Conservation (phyloP, 2,797 vertebrate genomes). For the Acipenser transmontanus region DNA sequence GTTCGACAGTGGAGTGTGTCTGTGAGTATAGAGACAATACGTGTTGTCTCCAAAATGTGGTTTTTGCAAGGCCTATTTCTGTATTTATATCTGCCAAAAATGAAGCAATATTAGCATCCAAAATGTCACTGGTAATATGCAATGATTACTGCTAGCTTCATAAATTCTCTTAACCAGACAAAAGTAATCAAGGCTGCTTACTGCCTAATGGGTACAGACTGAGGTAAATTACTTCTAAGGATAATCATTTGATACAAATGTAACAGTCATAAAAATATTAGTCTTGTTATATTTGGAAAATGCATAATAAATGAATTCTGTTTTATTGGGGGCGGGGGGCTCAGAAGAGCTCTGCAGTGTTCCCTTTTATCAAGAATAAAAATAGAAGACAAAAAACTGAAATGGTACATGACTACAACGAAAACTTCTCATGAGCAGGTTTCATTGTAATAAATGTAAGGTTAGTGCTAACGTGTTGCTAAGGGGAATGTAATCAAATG, state of each 20-base stretch:
- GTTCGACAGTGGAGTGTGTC: not conserved
- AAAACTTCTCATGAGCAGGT: slow-evolving; percentile 30
- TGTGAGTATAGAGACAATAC: not conserved
- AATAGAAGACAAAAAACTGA: not conserved
- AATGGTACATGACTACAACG: not conserved
- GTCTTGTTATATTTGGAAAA: slow-evolving; percentile 27
- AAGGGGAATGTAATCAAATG: slow-evolving; percentile 45
- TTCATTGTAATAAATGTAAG: slow-evolving; percentile 55
- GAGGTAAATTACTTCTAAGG: not conserved
- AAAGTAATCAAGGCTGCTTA: not conserved
- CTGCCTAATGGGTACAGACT: not conserved
- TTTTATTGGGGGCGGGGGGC: not conserved
- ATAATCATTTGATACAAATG: slow-evolving; percentile 10
- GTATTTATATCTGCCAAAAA: no score
- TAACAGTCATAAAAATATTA: slow-evolving; percentile 17
- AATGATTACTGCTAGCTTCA: no score
- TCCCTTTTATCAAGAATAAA: slow-evolving; percentile 46
- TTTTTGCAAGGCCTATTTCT: no score
- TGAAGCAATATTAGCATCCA: no score
- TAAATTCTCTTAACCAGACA: no score
- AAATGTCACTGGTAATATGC: no score
- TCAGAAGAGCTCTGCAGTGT: slow-evolving; percentile 57
- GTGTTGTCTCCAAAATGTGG: no score
- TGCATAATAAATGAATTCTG: slow-evolving; percentile 26
- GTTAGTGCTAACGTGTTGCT: slow-evolving; percentile 39